phyloP scores from a whole-genome alignment of 2,888 invertebrate genomes.

The Pomacea canaliculata region DNA sequence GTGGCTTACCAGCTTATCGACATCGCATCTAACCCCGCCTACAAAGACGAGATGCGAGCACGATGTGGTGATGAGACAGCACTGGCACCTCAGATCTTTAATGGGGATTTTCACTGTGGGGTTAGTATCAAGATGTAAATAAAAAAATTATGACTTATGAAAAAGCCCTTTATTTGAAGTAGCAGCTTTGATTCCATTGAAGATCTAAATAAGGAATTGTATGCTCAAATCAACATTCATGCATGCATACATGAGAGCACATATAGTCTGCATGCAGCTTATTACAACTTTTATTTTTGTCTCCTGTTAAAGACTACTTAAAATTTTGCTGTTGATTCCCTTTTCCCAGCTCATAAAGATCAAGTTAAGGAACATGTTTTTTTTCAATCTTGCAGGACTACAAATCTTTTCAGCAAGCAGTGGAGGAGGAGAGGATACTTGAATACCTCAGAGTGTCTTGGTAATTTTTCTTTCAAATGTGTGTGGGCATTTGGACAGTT shows the following conservation, averaged over 20 bases:
- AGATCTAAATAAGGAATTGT: too few species aligned
- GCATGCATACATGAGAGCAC: too few species aligned
- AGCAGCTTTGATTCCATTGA: too few species aligned
- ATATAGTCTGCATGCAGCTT: too few species aligned
- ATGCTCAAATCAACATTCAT: too few species aligned
- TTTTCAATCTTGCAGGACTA: slow-evolving; percentile 24
- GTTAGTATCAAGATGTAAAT: slow-evolving; percentile 28
- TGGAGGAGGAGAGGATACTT: slow-evolving; percentile 32
- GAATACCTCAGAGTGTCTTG: slow-evolving; percentile 27
- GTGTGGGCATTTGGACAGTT: not conserved
- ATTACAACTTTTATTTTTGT: too few species aligned
- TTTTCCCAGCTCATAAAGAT: too few species aligned
- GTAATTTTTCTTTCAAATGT: not conserved
- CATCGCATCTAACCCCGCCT: slow-evolving; percentile 31
- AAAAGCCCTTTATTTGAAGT: too few species aligned
- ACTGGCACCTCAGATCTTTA: slow-evolving; percentile 44
- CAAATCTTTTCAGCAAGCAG: slow-evolving; percentile 29
- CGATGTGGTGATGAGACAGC: slow-evolving; percentile 34
- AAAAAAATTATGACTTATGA: not conserved
- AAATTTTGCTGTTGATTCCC: too few species aligned
- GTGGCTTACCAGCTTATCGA: slow-evolving; percentile 36
- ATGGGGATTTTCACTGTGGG: slow-evolving; percentile 40
- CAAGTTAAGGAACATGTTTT: too few species aligned
- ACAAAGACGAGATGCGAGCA: slow-evolving; percentile 40
- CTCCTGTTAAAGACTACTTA: too few species aligned